Base-by-base conservation (phyloP, 2,797 vertebrate genomes). In the Sebastes oblongus region DNA sequence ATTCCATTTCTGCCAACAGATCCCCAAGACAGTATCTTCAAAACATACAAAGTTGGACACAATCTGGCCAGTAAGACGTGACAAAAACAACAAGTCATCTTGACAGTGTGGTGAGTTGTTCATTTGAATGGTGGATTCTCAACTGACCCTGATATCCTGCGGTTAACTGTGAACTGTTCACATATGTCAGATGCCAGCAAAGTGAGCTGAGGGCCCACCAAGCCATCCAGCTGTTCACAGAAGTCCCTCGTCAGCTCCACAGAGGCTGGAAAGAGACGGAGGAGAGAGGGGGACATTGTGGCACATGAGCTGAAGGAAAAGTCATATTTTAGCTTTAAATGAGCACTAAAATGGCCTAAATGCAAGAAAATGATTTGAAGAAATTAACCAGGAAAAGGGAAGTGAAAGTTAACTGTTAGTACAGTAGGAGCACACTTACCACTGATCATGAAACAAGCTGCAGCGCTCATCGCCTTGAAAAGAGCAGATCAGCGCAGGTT, bases 141-240 rank as follows among this genome's bases (percentile, higher is more conserved):
- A 88, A 97, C 97, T 93, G 87, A 99, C 98, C 97, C 98, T 2
- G 98, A 97, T 89, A 97, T 95, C 85, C 98, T 97, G 85, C 96
- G 97, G 95, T 99, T 99, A 92, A 99, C 94, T 88, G 98, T 99
- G 94, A 97, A 99, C 66, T 99, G 98, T 91, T 99, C 98, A 82
- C 98, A 99, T 77, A 99, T 99, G 90, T 99, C 98, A 1, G 98
- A 99, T 0, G 98, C 98, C 88, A 99, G 89, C 86, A 99, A 87
- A 0, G 98, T 99, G 27, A 99, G 98, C 89, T 99, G 98, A 52
- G 98, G 98, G 70, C 98, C 98, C 61, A 99, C 98, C 27, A 99
- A 94, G 80, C 95, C 91, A 84, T 99, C 98, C 86, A 99, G 88
- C 86, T 97, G 96, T 62, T 97, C 97, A 88, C 98, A 99, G 36